Conservation (phyloP, 2,888 invertebrate genomes). For the Xestoiulus laeticollis region DNA sequence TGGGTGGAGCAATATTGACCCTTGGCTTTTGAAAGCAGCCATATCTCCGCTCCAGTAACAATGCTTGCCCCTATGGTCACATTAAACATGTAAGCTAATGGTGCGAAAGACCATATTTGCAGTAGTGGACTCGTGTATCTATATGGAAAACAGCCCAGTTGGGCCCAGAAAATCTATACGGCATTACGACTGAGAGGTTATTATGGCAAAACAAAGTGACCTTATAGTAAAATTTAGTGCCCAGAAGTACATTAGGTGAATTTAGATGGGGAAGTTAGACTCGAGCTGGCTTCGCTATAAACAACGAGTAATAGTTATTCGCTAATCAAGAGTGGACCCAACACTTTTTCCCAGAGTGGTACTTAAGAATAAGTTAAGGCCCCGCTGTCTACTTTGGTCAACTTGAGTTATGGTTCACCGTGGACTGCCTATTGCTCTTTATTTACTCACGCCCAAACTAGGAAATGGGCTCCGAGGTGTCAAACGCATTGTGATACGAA, state of each 20-base stretch:
- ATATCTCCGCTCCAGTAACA: conserved; percentile 40
- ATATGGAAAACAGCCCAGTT: conserved; percentile 42
- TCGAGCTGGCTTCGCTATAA: conserved; percentile 41
- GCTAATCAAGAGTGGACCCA: conserved; percentile 46
- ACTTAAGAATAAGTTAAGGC: conserved; percentile 53
- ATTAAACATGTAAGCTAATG: conserved; percentile 49
- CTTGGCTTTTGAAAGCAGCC: conserved; percentile 21
- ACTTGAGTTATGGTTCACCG: conserved; percentile 47
- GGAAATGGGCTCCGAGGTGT: neutral
- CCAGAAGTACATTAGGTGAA: conserved; percentile 48
- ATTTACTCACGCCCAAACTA: conserved; percentile 36
- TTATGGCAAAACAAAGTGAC: conserved; percentile 50
- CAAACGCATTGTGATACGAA: neutral
- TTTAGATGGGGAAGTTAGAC: conserved; percentile 48
- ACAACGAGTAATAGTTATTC: conserved; percentile 47
- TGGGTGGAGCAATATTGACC: neutral
- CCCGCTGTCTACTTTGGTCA: conserved; percentile 47
- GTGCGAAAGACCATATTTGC: conserved; percentile 50
- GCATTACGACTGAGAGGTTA: conserved; percentile 47
- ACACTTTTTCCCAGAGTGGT: conserved; percentile 51
- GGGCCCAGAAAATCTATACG: conserved; percentile 35
- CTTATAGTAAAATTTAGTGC: conserved; percentile 50
- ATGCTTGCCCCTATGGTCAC: conserved; percentile 47
- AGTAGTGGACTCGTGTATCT: conserved; percentile 46
- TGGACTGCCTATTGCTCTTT: conserved; percentile 48